Evolutionary conservation across 2,113 vertebrate species (phyloP).

Genomic region (Mustela nigripes): DNA sequence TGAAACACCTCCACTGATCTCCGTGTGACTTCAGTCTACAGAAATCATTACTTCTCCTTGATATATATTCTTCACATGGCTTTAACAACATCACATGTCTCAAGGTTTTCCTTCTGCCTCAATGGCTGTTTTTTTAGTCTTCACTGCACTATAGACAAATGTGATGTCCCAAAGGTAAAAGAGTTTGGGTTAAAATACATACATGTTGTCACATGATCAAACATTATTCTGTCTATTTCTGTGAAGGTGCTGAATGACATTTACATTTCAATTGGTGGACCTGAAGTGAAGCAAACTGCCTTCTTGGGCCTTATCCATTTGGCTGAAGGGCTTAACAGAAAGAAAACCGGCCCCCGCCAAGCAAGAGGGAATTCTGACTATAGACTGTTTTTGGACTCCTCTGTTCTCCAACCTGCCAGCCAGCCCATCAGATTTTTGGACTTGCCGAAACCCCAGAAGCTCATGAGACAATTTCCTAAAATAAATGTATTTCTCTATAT

Average conservation of each 20-base stretch:
- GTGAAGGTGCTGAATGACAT: background rate
- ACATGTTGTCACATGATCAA: background rate
- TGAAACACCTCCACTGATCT: background rate
- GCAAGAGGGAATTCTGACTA: background rate
- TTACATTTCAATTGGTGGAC: background rate
- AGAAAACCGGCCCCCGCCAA: background rate
- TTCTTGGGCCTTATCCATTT: background rate
- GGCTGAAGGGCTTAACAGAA: background rate
- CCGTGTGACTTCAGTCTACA: background rate
- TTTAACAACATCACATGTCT: background rate
- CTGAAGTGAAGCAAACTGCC: background rate
- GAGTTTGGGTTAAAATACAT: background rate
- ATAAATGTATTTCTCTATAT: background rate
- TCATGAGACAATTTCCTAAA: background rate
- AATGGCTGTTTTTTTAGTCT: background rate
- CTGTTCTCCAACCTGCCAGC: background rate
- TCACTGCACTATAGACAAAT: background rate
- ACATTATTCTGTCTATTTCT: background rate
- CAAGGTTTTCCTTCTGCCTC: background rate
- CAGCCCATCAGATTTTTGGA: background rate
- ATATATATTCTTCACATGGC: background rate
- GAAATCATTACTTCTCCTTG: background rate
- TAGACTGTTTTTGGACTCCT: background rate
- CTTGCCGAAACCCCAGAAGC: background rate
- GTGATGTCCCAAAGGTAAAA: background rate